These are phyloP conservation scores for Whitmania pigra DNA, from an alignment of 1,140 invertebrate genomes.

Conservation along the genomic window DNA sequence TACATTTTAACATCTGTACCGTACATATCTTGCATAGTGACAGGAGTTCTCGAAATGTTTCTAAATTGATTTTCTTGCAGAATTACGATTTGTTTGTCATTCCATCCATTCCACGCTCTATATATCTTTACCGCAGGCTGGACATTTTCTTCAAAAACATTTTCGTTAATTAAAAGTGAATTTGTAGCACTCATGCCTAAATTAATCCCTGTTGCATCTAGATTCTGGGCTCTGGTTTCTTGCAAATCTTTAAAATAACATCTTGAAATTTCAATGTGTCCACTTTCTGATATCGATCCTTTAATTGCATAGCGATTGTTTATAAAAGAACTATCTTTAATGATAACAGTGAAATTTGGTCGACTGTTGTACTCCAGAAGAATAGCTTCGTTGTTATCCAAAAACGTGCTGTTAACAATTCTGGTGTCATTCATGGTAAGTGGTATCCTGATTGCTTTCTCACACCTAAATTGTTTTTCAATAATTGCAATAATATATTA, in stretches of 20 bases:
- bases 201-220: not conserved
- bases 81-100: not conserved
- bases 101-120: not conserved
- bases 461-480: too few species aligned
- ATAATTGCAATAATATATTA: too few species aligned
- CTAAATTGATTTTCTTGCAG: not conserved
- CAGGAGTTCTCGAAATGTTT: not conserved
- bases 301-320: too few species aligned
- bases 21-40: not conserved
- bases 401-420: too few species aligned
- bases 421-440: too few species aligned
- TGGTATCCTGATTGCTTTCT: too few species aligned
- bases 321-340: too few species aligned
- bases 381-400: too few species aligned
- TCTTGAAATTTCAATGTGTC: not conserved
- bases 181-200: not conserved
- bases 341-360: too few species aligned
- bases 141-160: constrained; percentile 5
- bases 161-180: not conserved
- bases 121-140: not conserved
- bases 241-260: not conserved
- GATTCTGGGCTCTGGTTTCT: not conserved
- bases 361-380: too few species aligned
- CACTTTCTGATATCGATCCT: not conserved
- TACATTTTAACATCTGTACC: not conserved